phyloP scores from a whole-genome alignment of 2,113 vertebrate species.

The Martes martes region DNA sequence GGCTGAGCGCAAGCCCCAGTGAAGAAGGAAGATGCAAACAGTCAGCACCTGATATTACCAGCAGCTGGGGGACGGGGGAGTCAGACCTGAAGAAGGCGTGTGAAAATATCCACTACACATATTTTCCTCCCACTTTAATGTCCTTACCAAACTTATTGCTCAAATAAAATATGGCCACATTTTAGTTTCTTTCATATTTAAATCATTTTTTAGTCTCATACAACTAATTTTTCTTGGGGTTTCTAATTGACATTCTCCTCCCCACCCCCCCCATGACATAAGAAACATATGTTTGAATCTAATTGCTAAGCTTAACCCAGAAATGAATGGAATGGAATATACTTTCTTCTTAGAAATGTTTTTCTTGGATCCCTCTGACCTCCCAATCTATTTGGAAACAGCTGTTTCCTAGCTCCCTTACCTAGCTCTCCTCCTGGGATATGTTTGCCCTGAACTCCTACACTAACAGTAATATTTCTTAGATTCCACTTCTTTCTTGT shows the following conservation, averaged over 20 bases:
- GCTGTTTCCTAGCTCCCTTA: neutral
- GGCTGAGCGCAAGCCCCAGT: neutral
- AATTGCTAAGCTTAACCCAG: conserved; percentile 22
- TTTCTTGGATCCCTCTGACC: neutral
- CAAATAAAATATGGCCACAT: neutral
- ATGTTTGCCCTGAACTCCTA: neutral
- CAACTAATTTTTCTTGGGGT: conserved; percentile 3
- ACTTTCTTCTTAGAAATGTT: conserved; percentile 11
- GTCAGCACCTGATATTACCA: neutral
- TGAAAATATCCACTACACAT: neutral
- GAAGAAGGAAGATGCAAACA: neutral
- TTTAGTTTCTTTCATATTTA: neutral
- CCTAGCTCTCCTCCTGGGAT: neutral
- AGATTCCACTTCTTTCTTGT: neutral
- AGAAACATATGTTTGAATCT: conserved; percentile 34
- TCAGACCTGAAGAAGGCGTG: neutral
- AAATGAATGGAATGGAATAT: neutral
- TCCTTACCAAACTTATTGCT: neutral
- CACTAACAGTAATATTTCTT: neutral
- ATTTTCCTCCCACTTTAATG: neutral
- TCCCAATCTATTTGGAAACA: neutral
- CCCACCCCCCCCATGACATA: conserved; percentile 1
- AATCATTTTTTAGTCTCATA: neutral
- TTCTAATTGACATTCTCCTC: conserved; percentile 16
- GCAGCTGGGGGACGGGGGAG: neutral